A percentile compares a stretch with the other conserved stretches of the same genome.
Conservation (phyloP, 30 jellyfish, hydroid and myxozoan genomes). For the Pseudorhiza aurosa region DNA sequence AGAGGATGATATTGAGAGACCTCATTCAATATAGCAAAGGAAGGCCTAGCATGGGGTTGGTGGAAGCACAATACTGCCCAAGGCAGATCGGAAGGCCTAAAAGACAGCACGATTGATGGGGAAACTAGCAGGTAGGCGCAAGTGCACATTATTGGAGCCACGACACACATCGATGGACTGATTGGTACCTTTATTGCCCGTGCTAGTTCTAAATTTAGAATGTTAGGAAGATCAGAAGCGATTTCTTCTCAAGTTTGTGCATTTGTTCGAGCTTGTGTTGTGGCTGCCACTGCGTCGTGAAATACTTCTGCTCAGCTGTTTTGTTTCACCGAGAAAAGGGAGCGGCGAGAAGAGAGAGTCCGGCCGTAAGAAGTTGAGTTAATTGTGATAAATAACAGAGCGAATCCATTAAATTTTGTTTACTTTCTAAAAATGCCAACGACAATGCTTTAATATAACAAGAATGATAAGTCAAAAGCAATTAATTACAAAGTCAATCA, state of each 20-base stretch:
- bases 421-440: constrained; percentile 44
- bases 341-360: constrained; percentile 52
- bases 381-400: constrained; percentile 25
- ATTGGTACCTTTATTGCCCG: not conserved
- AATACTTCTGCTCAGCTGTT: not conserved
- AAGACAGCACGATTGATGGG: not conserved
- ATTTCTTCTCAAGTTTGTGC: not conserved
- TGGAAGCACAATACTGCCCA: not conserved
- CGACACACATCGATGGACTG: not conserved
- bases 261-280: not conserved
- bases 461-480: constrained; percentile 63
- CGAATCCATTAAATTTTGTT: constrained; percentile 47
- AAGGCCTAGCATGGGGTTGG: too few species aligned
- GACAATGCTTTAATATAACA: constrained; percentile 50
- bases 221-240: not conserved
- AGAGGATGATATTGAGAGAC: too few species aligned
- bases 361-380: constrained; percentile 3
- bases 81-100: not conserved
- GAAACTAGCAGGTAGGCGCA: not conserved
- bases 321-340: not conserved
- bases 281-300: constrained; percentile 8
- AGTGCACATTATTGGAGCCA: not conserved
- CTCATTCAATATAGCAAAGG: too few species aligned
- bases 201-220: not conserved
- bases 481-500: constrained; percentile 53